Evolutionary conservation across 2,797 vertebrate species (phyloP), one percentile per base, ranked within the genome.

Genomic region (Paedocypris micromegethes): DNA sequence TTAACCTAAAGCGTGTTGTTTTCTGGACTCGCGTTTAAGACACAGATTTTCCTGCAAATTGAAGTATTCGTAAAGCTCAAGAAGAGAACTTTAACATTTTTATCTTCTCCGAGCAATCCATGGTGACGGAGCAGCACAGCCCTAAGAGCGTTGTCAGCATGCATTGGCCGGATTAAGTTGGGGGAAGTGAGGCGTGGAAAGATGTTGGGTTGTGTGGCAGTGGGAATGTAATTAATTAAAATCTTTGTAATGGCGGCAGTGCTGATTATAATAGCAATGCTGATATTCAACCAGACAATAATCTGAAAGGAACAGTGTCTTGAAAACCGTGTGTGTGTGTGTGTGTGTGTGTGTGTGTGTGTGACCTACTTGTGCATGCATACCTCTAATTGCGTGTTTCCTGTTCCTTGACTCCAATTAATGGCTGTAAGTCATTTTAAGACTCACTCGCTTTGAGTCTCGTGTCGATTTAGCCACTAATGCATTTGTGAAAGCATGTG

Each of bases 221-320:
- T n/a, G 56, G 77, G 74, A 82, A 78, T 79, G 75, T 84, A 80
- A 87, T 87, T 86, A 84, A 89, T 85, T 84, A 83, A 83, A 82
- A 65, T 0, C 40, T 77, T 77, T 82, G 80, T 85, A 86, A 83
- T 69, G 52, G 76, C 64, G 64, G 41, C 40, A 80, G 75, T 74
- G 66, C 4, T 40, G 74, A 78, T 78, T 70, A 58, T 79, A 79
- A 77, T 72, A 68, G 69, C 72, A 57, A 54, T 53, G 43, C 72
- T 68, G 73, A 82, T 73, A 64, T 39, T 7, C 38, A 56, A 76
- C 64, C 63, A 68, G 58, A 64, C 73, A 67, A 77, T 68, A 81
- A 83, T 82, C 81, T 66, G 72, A 77, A 72, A 68, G 67, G 68
- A 57, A 53, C 69, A 23, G 68, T 9, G 60, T 53, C 64, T 68